phyloP scores from a whole-genome alignment of 2,888 invertebrate species.

The Cryptophagus acutangulus region DNA sequence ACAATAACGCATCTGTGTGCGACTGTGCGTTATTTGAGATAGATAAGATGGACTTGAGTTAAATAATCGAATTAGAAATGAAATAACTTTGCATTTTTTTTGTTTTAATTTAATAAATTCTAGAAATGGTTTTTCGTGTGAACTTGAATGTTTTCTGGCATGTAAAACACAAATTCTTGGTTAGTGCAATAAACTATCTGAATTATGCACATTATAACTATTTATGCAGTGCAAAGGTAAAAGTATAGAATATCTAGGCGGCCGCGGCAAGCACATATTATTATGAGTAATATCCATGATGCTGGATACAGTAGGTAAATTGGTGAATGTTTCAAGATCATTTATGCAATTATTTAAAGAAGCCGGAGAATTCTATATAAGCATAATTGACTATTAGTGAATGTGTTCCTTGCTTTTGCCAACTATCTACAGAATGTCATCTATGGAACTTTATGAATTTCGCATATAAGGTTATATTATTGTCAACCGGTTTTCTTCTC shows the following conservation, averaged over 20 bases:
- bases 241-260: too few relatives aligned
- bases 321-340: constrained; percentile 7
- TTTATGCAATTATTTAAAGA: constrained; percentile 24
- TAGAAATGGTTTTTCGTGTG: neutral
- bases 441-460: constrained; percentile 24
- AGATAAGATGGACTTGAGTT: neutral
- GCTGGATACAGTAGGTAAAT: constrained; percentile 5
- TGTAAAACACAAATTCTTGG: too few relatives aligned
- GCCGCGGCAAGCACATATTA: too few relatives aligned
- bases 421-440: constrained; percentile 25
- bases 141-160: too few relatives aligned
- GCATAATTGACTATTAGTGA: constrained; percentile 29
- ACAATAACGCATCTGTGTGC: constrained; percentile 2
- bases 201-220: too few relatives aligned
- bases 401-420: constrained; percentile 21
- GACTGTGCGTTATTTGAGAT: neutral
- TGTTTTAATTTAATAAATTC: neutral
- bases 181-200: too few relatives aligned
- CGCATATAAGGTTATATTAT: constrained; percentile 16
- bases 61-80: neutral
- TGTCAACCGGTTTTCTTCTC: constrained; percentile 19
- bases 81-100: neutral
- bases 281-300: too few relatives aligned
- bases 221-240: too few relatives aligned
- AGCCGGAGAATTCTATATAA: constrained; percentile 21